phyloP scores from a whole-genome alignment of 2,113 vertebrate genomes.

The Ceuthmochares aereus region DNA sequence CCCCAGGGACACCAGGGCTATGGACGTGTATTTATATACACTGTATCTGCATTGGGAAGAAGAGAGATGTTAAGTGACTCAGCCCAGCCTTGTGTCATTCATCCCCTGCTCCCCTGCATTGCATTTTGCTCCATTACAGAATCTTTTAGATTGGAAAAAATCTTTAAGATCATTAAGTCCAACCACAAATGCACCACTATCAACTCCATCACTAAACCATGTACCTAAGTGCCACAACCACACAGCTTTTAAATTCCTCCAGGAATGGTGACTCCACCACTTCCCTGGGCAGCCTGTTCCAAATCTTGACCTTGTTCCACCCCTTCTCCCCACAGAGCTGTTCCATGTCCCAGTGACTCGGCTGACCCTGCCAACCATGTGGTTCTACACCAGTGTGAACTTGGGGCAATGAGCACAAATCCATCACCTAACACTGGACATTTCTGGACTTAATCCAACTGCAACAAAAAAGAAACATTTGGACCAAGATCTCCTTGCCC shows the following conservation, averaged over 20 bases:
- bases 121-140: background rate
- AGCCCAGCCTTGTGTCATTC: fast-evolving
- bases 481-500: background rate
- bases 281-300: too few relatives aligned
- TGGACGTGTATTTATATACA: constrained; percentile 88
- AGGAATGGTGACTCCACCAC: too few relatives aligned
- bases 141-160: too few relatives aligned
- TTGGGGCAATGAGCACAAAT: fast-evolving
- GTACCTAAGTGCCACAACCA: too few relatives aligned
- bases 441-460: background rate
- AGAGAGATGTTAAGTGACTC: background rate
- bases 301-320: background rate
- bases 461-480: background rate
- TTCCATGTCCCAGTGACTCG: constrained; percentile 82
- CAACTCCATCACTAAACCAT: too few relatives aligned
- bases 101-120: background rate
- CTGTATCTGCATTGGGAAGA: constrained; percentile 83
- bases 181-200: too few relatives aligned
- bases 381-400: constrained; percentile 78
- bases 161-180: too few relatives aligned
- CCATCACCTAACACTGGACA: background rate
- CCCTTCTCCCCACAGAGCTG: constrained; percentile 75
- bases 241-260: too few relatives aligned
- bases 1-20: constrained; percentile 90
- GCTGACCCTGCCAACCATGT: constrained; percentile 87